Evolutionary conservation across 2,797 vertebrate genomes (phyloP).

Genomic region (Sparidentex hasta): DNA sequence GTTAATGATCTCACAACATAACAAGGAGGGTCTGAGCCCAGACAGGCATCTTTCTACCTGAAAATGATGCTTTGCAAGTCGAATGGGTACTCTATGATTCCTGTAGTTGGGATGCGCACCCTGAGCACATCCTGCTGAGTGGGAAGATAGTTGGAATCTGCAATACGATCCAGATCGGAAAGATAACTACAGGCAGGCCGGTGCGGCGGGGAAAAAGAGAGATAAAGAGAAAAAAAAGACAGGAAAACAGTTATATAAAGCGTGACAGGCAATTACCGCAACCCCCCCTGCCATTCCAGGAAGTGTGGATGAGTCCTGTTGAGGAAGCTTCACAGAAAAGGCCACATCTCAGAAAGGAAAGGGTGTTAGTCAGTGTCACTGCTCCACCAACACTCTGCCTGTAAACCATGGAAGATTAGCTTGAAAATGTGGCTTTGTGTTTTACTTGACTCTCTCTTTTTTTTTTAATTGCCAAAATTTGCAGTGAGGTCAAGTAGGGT

Average conservation of each 20-base stretch:
- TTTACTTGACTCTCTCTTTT: neutral
- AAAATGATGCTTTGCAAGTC: conserved; percentile 93
- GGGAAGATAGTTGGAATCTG: conserved; percentile 87
- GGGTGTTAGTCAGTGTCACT: conserved; percentile 68
- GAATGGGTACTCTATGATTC: conserved; percentile 91
- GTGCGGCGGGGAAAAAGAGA: conserved; percentile 36
- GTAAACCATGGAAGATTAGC: conserved; percentile 36
- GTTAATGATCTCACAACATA: conserved; percentile 50
- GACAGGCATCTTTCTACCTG: conserved; percentile 84
- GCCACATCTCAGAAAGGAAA: conserved; percentile 63
- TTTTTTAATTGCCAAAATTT: conserved; percentile 12
- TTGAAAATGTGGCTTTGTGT: conserved; percentile 34
- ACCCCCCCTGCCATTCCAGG: conserved; percentile 71
- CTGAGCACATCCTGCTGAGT: conserved; percentile 91
- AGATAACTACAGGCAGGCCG: conserved; percentile 86
- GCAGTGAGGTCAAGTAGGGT: conserved; percentile 17
- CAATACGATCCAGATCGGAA: conserved; percentile 89
- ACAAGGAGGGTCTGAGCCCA: conserved; percentile 38
- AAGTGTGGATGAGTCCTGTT: conserved; percentile 76
- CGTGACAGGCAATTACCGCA: conserved; percentile 77
- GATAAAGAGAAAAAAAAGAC: conserved; percentile 56
- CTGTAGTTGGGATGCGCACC: conserved; percentile 90
- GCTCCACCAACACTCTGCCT: conserved; percentile 53
- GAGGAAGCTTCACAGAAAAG: conserved; percentile 67
- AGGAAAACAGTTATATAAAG: conserved; percentile 84